Percentiles rank a stretch among this genome's conserved stretches.
Conservation (phyloP, 2,888 invertebrate species). For the Criorhina ranunculi region DNA sequence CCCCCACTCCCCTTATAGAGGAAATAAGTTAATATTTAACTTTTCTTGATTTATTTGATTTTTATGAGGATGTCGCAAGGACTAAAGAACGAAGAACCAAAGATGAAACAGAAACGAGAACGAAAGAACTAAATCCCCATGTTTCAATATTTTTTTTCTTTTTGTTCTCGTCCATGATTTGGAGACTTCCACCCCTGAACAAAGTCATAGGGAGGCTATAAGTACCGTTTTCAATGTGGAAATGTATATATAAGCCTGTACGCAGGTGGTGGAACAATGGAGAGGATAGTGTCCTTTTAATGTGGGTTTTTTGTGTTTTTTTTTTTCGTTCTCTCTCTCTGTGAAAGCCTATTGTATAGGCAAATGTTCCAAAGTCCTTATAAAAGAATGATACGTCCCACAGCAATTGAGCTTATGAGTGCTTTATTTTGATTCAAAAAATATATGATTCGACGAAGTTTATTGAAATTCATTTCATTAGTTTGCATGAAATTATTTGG, state of each 20-base stretch:
- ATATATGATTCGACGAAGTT: slow-evolving; percentile 44
- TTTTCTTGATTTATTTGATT: slow-evolving; percentile 71
- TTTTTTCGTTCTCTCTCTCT: too few relatives aligned
- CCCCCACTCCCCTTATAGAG: too few relatives aligned
- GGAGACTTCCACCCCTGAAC: slow-evolving; percentile 32
- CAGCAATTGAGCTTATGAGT: slow-evolving; percentile 62
- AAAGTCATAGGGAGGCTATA: slow-evolving; percentile 40
- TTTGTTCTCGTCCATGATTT: slow-evolving; percentile 34
- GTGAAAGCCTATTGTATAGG: slow-evolving; percentile 16
- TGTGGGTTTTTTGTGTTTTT: too few relatives aligned
- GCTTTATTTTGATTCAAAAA: slow-evolving; percentile 40
- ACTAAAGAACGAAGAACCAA: slow-evolving; percentile 10
- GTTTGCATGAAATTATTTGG: slow-evolving; percentile 14
- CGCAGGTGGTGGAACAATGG: slow-evolving; percentile 40
- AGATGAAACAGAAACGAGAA: slow-evolving; percentile 33
- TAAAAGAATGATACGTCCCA: slow-evolving; percentile 33
- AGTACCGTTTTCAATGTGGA: slow-evolving; percentile 34
- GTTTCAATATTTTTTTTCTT: slow-evolving; percentile 36
- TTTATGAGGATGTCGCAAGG: slow-evolving; percentile 36
- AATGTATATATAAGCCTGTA: slow-evolving; percentile 26
- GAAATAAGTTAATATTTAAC: slow-evolving; percentile 72
- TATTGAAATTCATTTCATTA: slow-evolving; percentile 39
- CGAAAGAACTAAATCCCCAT: slow-evolving; percentile 48
- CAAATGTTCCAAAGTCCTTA: slow-evolving; percentile 34
- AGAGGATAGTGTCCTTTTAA: slow-evolving; percentile 19